Evolutionary conservation across 2,888 invertebrate genomes (phyloP), one percentile per base, ranked within the genome.

Genomic region (Pyrrhia umbra): DNA sequence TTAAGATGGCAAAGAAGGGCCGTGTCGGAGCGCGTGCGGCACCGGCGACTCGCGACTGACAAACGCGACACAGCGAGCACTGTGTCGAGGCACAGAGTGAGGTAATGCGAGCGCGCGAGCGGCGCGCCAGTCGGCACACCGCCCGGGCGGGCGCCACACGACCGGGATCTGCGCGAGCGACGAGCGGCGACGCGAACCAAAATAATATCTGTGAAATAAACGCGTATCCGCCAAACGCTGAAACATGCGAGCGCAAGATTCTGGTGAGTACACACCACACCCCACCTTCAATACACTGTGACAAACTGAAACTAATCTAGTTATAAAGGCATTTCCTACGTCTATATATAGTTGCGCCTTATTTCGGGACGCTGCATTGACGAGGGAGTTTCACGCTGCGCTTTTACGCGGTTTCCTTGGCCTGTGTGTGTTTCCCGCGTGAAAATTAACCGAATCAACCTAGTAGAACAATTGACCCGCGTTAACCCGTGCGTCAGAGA

Each of bases 141-240:
- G 94, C 95, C 94, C 94, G 94, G 94, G 94, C 94, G 94, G 94
- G 93, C 91, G 94, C 94, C 93, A 93, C 93, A 94, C 94, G 95
- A 95, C 95, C 94, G 90, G 95, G 86, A 87, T 94, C 94, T 91
- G 93, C 92, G 94, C 94, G 85, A 88, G 93, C 92, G 92, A 86
- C 87, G 78, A 85, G 81, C 87, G 91, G 90, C 88, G 81, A 87
- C 87, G 80, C 88, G 85, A 88, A 88, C 85, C 75, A 86, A 86
- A 89, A 90, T 89, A 88, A 89, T 90, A 90, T 86, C 91, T 90
- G 91, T 92, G 91, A 92, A 90, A 92, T 89, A 92, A 88, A 90
- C 88, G 90, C 90, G 88, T 88, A 86, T 81, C 85, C 90, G 88
- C 90, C 88, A 85, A 90, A 87, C 87, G 86, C 81, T 81, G 84